Evolutionary conservation across 2,797 vertebrate genomes (phyloP).

Genomic region (Crenichthys baileyi): DNA sequence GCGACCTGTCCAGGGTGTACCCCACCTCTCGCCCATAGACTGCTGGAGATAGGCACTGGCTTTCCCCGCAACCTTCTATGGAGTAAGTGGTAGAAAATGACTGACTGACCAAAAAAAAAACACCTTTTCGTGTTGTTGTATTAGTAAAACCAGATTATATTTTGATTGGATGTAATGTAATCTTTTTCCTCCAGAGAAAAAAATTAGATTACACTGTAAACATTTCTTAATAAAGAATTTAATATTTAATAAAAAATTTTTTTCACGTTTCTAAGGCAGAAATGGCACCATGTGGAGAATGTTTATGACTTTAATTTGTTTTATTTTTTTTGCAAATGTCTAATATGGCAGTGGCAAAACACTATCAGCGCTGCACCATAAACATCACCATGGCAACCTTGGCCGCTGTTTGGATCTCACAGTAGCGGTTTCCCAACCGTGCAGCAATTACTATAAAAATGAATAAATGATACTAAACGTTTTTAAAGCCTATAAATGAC

Average conservation of each 20-base stretch:
- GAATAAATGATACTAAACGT: neutral
- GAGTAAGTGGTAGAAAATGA: no score
- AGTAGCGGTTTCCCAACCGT: neutral
- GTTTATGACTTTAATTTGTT: neutral
- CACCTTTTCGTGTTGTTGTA: no score
- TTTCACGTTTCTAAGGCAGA: neutral
- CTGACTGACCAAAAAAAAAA: no score
- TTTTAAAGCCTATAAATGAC: no score
- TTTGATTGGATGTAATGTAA: neutral
- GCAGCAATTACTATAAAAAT: neutral
- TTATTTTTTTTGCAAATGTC: no score
- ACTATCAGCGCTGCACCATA: neutral
- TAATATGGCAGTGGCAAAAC: neutral
- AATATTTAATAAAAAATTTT: neutral
- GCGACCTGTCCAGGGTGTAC: no score
- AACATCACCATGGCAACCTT: slow-evolving; percentile 1
- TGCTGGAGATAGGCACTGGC: no score
- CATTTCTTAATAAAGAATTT: neutral
- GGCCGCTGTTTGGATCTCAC: neutral
- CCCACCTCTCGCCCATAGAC: no score
- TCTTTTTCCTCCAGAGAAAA: no score
- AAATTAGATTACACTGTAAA: neutral
- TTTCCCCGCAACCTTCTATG: no score
- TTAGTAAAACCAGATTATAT: no score
- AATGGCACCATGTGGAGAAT: neutral